A percentile compares a stretch with the other conserved stretches of the same genome.
Conservation (phyloP, 2,888 invertebrate species). For the Platerodrilus igneus region DNA sequence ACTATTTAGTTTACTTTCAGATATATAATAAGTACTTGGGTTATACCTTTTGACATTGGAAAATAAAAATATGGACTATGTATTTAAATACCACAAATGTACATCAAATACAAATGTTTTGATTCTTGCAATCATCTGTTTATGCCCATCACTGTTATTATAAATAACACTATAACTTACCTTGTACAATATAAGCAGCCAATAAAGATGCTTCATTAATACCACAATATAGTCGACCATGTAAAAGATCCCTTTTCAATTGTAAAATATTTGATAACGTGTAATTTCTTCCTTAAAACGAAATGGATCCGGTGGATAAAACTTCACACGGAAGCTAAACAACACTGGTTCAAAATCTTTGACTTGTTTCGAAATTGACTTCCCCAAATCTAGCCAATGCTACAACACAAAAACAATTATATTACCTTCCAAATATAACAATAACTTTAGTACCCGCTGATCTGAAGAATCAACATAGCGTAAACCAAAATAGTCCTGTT, state of each 20-base stretch:
- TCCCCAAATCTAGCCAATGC: constrained; percentile 93
- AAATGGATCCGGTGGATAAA: constrained; percentile 93
- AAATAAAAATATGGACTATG: no score
- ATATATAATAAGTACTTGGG: no score
- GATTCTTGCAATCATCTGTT: no score
- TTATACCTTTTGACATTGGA: no score
- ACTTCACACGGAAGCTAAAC: constrained; percentile 95
- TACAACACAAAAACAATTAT: constrained; percentile 51
- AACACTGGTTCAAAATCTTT: constrained; percentile 90
- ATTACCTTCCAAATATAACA: constrained; percentile 16
- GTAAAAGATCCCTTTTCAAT: constrained; percentile 87
- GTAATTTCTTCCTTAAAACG: constrained; percentile 91
- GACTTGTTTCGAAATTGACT: constrained; percentile 85
- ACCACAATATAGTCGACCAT: constrained; percentile 90
- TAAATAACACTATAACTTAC: constrained; percentile 55
- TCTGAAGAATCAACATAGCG: constrained; percentile 85
- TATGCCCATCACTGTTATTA: no score
- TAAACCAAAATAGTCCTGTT: constrained; percentile 92
- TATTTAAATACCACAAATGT: no score
- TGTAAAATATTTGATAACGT: constrained; percentile 92
- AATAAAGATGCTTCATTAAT: constrained; percentile 83
- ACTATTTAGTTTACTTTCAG: no score
- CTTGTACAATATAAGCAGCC: constrained; percentile 89
- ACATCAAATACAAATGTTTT: no score
- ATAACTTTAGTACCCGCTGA: constrained; percentile 67